Evolutionary conservation across 2,797 vertebrate genomes (phyloP), one percentile per base, ranked within the genome.

Genomic region (Rhinella marina): DNA sequence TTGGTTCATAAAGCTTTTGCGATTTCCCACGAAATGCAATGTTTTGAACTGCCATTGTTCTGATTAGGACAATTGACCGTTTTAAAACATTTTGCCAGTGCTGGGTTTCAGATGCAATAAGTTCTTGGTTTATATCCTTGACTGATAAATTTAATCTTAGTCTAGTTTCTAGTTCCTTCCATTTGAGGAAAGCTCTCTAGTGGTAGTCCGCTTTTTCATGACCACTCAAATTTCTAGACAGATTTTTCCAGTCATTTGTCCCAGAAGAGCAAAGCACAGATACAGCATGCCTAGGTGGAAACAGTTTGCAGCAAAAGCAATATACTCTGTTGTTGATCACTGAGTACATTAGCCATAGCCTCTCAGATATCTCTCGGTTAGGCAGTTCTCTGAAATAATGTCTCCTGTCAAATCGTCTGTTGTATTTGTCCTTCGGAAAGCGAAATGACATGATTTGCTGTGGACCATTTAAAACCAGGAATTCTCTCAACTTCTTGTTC

Each of bases 81-180:
- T 78, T 78, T 78, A 78, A 54, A 3, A 78, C 75, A 14, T 54
- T 78, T 54, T n/a, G 48, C 52, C 48, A 78, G 27, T 54, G 21
- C 48, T 25, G 50, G 2, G 23, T 56, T 56, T 78, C 70, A 72
- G 29, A 72, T 41, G 6, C 7, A 19, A 72, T 72, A 32, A 17
- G 10, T 11, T 76, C 19, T 76, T 76, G 7, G 50, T 76, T 76
- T 23, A 23, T 76, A 76, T 76, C 50, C 12, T 76, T 12, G 13
- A 50, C 23, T 50, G 73, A n/a, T 52, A 76, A 23, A 6, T 23
- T 52, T 29, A 16, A 4, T 27, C 14, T 70, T 6, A 70, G 66
- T 17, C 66, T 70, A 70, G 27, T 70, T 32, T 70, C 66, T 21
- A 62, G 21, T 1, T 23, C 21, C 23, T 68, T 68, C 25, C 27